Base-by-base conservation (phyloP, 2,113 vertebrate species). In the Corythoichthys haematopterus region DNA sequence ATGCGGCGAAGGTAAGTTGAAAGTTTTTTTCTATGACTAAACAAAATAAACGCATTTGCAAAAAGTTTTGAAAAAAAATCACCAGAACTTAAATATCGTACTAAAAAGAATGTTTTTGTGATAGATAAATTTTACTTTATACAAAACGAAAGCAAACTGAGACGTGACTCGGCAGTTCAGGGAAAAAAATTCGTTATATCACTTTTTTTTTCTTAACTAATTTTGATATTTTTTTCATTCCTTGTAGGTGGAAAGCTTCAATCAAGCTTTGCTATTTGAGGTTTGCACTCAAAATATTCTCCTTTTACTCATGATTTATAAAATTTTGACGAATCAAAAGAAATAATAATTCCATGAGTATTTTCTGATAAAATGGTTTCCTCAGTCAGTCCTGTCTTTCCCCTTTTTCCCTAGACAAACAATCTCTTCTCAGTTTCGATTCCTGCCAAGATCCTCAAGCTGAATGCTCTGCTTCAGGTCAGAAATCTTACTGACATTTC, bases 391-490 rank as follows among this genome's bases (percentile, higher is more conserved):
- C 47, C 63, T 47, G 4, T 15, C 65, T 7, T 36, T 20, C 12
- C 4, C n/a, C 33, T 20, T 1, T 51, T 73, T 3, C 45, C 45
- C 2, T 78, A 95, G 94, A 93, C 93, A 16, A 92, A 93, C 48
- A 88, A 89, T 46, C 88, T 95, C 70, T 93, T 96, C 66, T 92
- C 85, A 51, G 86, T 57, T 36, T 80, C 83, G 60, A 90, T 95
- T 74, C 95, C 95, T 0, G 48, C 72, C 80, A 96, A 94, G 87
- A 94, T 95, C 8, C 46, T 82, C 0, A 83, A 88, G 64, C 85
- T 95, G 83, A 92, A 92, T 66, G 84, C 80, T 15, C 79, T 95
- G 50, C 88, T 95, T 50, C 89, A 81, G 86, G 95, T 93, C 77
- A 81, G 85, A 0, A 9, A 1, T 38, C 71, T 47, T 47, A 43